Evolutionary conservation across 1,140 invertebrate species (phyloP).

Genomic region (Platorchestia sp.): DNA sequence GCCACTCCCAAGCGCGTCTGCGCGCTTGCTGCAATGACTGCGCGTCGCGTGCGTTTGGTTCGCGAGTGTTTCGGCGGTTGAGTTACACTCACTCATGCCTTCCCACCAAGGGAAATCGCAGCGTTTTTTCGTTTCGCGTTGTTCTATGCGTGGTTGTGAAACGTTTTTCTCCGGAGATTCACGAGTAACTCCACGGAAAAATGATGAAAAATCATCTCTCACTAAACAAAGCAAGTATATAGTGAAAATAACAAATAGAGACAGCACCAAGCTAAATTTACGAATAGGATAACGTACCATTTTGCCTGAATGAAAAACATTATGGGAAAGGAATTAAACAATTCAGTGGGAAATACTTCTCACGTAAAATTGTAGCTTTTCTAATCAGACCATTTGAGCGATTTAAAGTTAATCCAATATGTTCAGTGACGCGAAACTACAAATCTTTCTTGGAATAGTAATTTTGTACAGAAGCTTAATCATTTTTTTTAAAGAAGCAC

Average conservation of each 20-base stretch:
- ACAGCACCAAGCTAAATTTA: neutral
- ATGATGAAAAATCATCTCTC: neutral
- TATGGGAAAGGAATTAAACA: neutral
- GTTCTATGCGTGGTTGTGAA: neutral
- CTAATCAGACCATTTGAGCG: neutral
- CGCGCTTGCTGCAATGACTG: slow-evolving; percentile 9
- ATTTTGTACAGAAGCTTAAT: neutral
- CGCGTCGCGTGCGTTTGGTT: too few species aligned
- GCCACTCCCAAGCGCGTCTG: neutral
- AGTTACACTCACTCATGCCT: neutral
- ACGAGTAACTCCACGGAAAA: neutral
- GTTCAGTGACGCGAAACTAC: neutral
- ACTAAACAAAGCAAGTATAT: neutral
- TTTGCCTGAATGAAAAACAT: neutral
- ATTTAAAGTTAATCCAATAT: neutral
- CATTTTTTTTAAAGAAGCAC: neutral
- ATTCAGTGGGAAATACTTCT: neutral
- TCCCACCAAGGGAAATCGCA: slow-evolving; percentile 18
- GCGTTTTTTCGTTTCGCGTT: neutral
- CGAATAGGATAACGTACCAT: neutral
- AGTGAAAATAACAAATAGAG: neutral
- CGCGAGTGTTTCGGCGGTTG: neutral
- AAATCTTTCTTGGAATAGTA: neutral
- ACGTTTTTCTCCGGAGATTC: neutral
- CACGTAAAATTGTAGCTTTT: neutral